Conservation (phyloP, 2,888 invertebrate species). For the Adineta ricciae region DNA sequence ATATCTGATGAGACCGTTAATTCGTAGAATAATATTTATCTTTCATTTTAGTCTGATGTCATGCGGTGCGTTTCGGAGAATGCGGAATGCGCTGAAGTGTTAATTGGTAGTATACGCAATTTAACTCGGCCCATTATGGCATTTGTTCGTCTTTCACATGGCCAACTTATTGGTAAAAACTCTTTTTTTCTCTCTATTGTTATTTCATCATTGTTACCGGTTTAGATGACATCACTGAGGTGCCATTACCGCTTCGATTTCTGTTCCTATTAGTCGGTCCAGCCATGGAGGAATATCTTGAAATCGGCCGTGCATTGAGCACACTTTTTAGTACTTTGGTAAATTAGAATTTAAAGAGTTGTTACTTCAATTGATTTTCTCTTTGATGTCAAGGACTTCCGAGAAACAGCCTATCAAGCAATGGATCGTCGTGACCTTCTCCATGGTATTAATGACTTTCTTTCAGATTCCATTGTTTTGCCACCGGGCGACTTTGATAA, state of each 20-base stretch:
- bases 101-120: slow-evolving; percentile 25
- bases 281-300: slow-evolving; percentile 65
- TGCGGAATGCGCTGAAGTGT: slow-evolving; percentile 28
- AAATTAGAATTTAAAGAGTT: slow-evolving; percentile 35
- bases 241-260: slow-evolving; percentile 76
- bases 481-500: slow-evolving; percentile 31
- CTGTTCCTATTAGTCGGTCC: slow-evolving; percentile 85
- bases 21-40: too few species aligned
- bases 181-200: not conserved
- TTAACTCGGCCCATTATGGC: slow-evolving; percentile 33
- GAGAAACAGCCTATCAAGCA: slow-evolving; percentile 27
- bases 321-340: slow-evolving; percentile 84
- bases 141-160: slow-evolving; percentile 39
- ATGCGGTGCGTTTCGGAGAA: slow-evolving; percentile 23
- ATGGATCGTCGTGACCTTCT: slow-evolving; percentile 32
- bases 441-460: slow-evolving; percentile 27
- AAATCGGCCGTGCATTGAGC: slow-evolving; percentile 85
- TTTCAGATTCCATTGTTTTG: slow-evolving; percentile 17
- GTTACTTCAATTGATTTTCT: not conserved
- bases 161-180: slow-evolving; percentile 36
- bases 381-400: slow-evolving; percentile 11
- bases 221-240: slow-evolving; percentile 49
- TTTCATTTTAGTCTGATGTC: not conserved
- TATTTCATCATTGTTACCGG: not conserved
- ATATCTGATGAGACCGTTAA: too few species aligned